Base-by-base conservation (phyloP, 2,797 vertebrate genomes). In the Pipistrellus kuhlii region DNA sequence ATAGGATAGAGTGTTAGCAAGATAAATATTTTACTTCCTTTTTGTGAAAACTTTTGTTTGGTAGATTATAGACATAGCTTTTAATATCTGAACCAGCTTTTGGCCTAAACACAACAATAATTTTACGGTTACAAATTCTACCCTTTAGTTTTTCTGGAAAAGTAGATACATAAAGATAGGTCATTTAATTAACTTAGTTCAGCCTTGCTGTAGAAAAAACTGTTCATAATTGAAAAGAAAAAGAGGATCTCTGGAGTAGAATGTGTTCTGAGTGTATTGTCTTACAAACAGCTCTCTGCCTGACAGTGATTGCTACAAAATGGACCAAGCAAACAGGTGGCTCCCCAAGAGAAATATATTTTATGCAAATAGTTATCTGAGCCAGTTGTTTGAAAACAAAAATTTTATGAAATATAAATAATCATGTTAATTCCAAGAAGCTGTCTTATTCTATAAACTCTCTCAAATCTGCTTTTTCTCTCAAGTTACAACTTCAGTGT, bases 351-450 rank as follows among this genome's bases (percentile, higher is more conserved):
- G 44, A 94, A 83, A 80, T n/a, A 2, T 3, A 69, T 62, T 75
- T 59, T 72, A 9, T 48, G 32, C 25, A 57, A 32, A 69, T 3
- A 51, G 44, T 88, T 85, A 84, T 27, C 32, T 85, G 38, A 85
- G 46, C 4, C 30, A 72, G 9, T 66, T 86, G 27, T 78, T 71
- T 68, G 48, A 81, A 80, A 84, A 85, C n/a, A 80, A 93, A 76
- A 30, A 21, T 44, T 71, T 91, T 73, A 35, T 93, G 30, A 77
- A 82, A 68, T 46, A 91, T 32, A 91, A 76, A 92, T 94, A 55
- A 94, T 55, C 95, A 27, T 35, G 38, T 92, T 85, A 85, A 80
- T 75, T 90, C 14, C 10, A 69, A 18, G 17, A 17, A 82, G 5
- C 6, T 23, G 13, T 62, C 32, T 80, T 84, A 72, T 68, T 44